Evolutionary conservation across 2,888 invertebrate genomes (phyloP).

Genomic region (Drosophila helvetica): DNA sequence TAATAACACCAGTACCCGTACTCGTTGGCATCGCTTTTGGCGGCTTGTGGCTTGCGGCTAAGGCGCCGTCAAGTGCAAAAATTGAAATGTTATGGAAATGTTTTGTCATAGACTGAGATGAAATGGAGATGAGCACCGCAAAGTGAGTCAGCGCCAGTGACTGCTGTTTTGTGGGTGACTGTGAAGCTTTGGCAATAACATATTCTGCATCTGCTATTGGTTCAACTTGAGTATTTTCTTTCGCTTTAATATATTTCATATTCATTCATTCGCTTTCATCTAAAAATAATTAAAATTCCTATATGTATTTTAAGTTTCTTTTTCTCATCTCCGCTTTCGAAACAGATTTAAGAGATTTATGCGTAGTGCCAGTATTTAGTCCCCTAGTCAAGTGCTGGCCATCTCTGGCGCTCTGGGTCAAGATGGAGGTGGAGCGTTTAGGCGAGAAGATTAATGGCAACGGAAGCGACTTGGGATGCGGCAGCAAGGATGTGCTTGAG

Average conservation of each 20-base stretch:
- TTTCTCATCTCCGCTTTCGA: neutral
- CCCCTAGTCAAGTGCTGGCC: neutral
- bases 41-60: no score
- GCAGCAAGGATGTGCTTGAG: conserved; percentile 61
- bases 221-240: no score
- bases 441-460: conserved; percentile 63
- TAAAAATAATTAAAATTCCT: no score
- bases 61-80: conserved; percentile 57
- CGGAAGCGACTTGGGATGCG: conserved; percentile 51
- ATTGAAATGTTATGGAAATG: conserved; percentile 70
- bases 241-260: no score
- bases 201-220: no score
- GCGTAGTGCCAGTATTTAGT: neutral
- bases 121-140: conserved; percentile 49
- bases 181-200: neutral
- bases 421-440: neutral
- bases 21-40: conserved; percentile 53
- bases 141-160: neutral
- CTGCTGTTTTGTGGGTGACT: neutral
- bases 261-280: no score
- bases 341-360: neutral
- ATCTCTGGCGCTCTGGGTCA: neutral
- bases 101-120: conserved; percentile 61
- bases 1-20: conserved; percentile 50
- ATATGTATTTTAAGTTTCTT: no score